phyloP scores from a whole-genome alignment of 92 coral and sea anemone genomes.

The Parazoanthus atlanticus region DNA sequence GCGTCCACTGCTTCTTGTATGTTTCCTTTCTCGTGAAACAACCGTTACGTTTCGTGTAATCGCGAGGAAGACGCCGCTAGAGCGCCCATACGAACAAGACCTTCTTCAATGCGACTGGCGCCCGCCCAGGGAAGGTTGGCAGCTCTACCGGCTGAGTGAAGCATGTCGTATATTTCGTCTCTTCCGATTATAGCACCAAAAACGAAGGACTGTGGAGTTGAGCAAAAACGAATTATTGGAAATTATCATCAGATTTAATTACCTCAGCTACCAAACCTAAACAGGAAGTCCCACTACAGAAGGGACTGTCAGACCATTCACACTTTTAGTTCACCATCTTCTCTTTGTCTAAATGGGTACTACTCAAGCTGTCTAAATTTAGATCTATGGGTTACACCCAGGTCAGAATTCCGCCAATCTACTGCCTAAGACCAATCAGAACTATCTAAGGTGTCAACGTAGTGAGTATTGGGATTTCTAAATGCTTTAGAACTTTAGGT shows the following conservation, averaged over 20 bases:
- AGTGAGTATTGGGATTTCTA: no score
- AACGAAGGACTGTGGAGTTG: constrained; percentile 74
- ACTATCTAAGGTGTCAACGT: no score
- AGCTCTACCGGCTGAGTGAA: constrained; percentile 71
- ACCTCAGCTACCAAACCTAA: not conserved
- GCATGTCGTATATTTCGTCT: constrained; percentile 81
- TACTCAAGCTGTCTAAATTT: no score
- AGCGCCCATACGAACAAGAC: constrained; percentile 29
- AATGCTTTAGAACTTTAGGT: no score
- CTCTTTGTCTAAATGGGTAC: no score
- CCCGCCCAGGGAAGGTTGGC: constrained; percentile 80
- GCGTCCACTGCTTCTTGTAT: no score
- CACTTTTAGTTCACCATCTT: no score
- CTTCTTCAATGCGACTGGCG: constrained; percentile 36
- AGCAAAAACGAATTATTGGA: not conserved
- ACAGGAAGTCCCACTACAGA: not conserved
- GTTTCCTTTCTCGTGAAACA: not conserved
- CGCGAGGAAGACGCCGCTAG: constrained; percentile 29
- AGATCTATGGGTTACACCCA: no score
- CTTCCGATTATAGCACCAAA: constrained; percentile 92
- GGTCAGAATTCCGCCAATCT: no score
- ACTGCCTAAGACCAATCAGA: no score
- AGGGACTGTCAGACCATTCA: no score
- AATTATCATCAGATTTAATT: not conserved
- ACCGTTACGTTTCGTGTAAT: not conserved